phyloP scores from a whole-genome alignment of 2,113 vertebrate species.

The Brachionichthys hirsutus region DNA sequence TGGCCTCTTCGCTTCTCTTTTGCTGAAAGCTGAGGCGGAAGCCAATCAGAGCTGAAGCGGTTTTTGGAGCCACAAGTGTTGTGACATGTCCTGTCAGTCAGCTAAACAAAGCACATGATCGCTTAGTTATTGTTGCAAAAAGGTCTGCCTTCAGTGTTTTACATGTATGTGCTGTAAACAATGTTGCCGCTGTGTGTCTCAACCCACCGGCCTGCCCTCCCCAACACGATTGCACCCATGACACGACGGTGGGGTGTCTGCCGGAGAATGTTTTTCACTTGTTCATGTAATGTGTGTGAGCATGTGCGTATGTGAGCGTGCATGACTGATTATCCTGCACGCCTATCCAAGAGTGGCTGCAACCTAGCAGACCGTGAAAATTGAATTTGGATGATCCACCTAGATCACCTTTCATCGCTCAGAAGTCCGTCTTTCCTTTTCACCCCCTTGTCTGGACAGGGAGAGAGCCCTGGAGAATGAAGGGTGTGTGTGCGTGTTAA shows the following conservation, averaged over 20 bases:
- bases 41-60: neutral
- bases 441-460: slow-evolving; percentile 37
- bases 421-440: slow-evolving; percentile 55
- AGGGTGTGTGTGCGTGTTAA: slow-evolving; percentile 7
- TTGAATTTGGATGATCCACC: slow-evolving; percentile 55
- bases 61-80: slow-evolving; percentile 9
- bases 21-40: slow-evolving; percentile 17
- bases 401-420: slow-evolving; percentile 67
- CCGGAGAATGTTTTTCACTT: too few relatives aligned
- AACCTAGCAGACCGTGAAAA: slow-evolving; percentile 62
- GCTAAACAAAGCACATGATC: neutral
- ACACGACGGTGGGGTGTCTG: too few relatives aligned
- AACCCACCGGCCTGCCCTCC: slow-evolving; percentile 25
- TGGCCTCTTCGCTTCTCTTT: slow-evolving; percentile 26
- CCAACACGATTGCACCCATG: slow-evolving; percentile 20
- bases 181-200: neutral
- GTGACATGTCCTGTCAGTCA: slow-evolving; percentile 5
- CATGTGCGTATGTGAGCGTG: slow-evolving; percentile 20
- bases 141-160: slow-evolving; percentile 1
- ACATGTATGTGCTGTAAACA: neutral
- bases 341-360: slow-evolving; percentile 36
- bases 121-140: neutral
- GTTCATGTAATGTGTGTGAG: slow-evolving; percentile 9
- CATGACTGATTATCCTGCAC: slow-evolving; percentile 52
- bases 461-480: slow-evolving; percentile 16